These are phyloP conservation scores for Melanotus villosus DNA, from an alignment of 2,888 invertebrate genomes.

Conservation along the genomic window DNA sequence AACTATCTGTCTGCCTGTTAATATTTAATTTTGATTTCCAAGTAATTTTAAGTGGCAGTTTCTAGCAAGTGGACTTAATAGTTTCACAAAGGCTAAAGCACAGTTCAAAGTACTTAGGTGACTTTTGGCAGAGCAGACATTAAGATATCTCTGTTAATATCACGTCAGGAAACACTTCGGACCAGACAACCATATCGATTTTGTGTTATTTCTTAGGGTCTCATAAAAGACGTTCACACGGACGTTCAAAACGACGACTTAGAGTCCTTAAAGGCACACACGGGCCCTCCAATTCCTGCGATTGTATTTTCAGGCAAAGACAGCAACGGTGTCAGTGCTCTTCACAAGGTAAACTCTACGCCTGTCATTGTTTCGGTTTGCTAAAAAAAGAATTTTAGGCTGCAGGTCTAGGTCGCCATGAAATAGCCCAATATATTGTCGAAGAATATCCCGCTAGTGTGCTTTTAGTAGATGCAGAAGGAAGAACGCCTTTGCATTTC, in stretches of 20 bases:
- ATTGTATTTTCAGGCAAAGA: conserved; percentile 83
- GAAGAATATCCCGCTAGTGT: conserved; percentile 79
- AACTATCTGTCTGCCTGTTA: too few species aligned
- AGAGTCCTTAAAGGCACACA: conserved; percentile 77
- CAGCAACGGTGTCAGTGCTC: conserved; percentile 83
- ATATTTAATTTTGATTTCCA: too few species aligned
- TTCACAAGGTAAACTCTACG: conserved; percentile 82
- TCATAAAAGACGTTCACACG: conserved; percentile 85
- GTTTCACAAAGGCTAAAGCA: too few species aligned
- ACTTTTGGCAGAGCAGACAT: too few species aligned
- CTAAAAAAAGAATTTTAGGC: conserved; percentile 71
- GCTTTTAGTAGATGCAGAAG: conserved; percentile 83
- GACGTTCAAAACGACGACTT: conserved; percentile 84
- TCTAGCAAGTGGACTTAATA: too few species aligned
- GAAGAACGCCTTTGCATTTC: conserved; percentile 90
- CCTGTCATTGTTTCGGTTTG: not conserved
- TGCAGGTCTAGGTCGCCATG: conserved; percentile 84
- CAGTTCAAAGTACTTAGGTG: too few species aligned
- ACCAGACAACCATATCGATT: too few species aligned
- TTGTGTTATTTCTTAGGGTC: conserved; percentile 78
- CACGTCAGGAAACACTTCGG: too few species aligned
- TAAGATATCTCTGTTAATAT: too few species aligned
- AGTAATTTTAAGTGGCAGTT: too few species aligned
- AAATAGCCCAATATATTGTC: conserved; percentile 82
- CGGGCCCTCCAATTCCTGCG: conserved; percentile 79